A percentile compares a stretch with the other conserved stretches of the same genome.
Conservation (phyloP, 2,797 vertebrate genomes). For the Tangara arthus region DNA sequence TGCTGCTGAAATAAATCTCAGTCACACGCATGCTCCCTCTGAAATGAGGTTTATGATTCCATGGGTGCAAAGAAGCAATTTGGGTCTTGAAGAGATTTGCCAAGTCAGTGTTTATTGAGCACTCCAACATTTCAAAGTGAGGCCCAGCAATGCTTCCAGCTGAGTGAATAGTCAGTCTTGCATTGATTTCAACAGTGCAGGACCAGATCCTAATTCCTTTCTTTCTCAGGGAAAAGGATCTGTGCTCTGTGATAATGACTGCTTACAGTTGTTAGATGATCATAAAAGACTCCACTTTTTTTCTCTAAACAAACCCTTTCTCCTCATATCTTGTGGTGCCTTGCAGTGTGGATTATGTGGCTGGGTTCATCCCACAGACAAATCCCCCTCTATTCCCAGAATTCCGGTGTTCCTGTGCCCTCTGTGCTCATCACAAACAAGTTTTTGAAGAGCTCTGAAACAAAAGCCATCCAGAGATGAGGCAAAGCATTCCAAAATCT, state of each 20-base stretch:
- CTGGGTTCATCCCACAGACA: neutral
- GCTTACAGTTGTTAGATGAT: neutral
- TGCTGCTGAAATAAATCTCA: conserved; percentile 13
- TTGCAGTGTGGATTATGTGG: neutral
- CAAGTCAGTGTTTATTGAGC: conserved; percentile 1
- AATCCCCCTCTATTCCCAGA: neutral
- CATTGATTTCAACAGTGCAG: neutral
- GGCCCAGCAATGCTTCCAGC: neutral
- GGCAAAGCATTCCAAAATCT: neutral
- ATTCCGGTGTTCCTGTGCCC: neutral
- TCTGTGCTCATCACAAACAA: neutral
- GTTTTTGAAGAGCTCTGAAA: neutral
- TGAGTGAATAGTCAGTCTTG: neutral
- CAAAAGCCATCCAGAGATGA: neutral
- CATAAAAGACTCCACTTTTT: neutral
- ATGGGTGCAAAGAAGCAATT: neutral
- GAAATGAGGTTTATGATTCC: conserved; percentile 27
- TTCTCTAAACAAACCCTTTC: neutral
- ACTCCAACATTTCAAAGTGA: neutral
- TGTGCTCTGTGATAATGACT: neutral
- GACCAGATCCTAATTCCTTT: neutral
- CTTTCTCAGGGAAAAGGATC: neutral
- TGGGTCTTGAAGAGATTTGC: neutral
- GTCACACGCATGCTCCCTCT: neutral
- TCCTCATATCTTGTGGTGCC: neutral